phyloP scores from a whole-genome alignment of 2,888 invertebrate genomes.

The Leucophenga maculata region DNA sequence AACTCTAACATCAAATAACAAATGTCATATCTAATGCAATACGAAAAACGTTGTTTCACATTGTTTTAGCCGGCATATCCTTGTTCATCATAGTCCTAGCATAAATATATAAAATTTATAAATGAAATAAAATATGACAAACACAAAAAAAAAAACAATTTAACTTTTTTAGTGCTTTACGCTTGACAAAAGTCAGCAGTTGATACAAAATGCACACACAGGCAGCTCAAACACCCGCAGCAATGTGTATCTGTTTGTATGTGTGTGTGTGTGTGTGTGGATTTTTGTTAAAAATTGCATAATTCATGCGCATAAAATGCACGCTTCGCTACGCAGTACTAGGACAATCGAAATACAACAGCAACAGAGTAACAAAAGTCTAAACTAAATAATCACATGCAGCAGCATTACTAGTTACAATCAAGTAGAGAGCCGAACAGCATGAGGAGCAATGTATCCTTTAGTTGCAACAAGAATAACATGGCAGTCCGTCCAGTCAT shows the following conservation, averaged over 20 bases:
- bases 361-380: slow-evolving; percentile 30
- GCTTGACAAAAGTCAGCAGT: slow-evolving; percentile 32
- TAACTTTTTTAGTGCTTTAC: slow-evolving; percentile 50
- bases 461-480: background rate
- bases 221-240: background rate
- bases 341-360: background rate
- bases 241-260: background rate
- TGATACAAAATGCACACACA: background rate
- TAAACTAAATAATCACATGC: slow-evolving; percentile 4
- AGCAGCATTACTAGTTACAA: slow-evolving; percentile 1
- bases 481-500: slow-evolving; percentile 26
- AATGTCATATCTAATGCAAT: slow-evolving; percentile 51
- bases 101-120: slow-evolving; percentile 43
- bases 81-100: slow-evolving; percentile 25
- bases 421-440: background rate
- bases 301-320: slow-evolving; percentile 53
- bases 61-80: slow-evolving; percentile 31
- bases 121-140: slow-evolving; percentile 45
- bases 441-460: background rate
- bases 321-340: slow-evolving; percentile 14
- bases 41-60: slow-evolving; percentile 23
- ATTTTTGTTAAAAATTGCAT: slow-evolving; percentile 66
- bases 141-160: slow-evolving; percentile 52
- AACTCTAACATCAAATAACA: slow-evolving; percentile 33
- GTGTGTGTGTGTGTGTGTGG: slow-evolving; percentile 29